A percentile compares a stretch with the other conserved stretches of the same genome.
phyloP scores from a whole-genome alignment of 2,888 invertebrate genomes.

The Steinernema scapterisci region DNA sequence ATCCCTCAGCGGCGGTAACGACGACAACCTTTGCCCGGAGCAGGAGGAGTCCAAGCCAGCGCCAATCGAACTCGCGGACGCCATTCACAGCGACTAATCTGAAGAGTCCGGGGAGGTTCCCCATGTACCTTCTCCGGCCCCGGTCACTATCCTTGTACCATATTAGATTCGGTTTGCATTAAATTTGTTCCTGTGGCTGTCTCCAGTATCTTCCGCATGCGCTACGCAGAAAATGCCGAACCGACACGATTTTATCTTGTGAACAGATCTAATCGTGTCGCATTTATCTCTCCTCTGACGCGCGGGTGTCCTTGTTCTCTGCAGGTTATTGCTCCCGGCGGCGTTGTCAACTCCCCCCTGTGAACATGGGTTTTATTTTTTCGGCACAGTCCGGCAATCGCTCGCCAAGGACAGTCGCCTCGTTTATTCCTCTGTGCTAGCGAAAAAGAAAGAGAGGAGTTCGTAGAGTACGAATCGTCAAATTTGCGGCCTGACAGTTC shows the following conservation, averaged over 20 bases:
- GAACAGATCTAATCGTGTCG: slow-evolving; percentile 27
- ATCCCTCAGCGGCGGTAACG: background rate
- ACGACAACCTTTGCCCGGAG: background rate
- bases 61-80: background rate
- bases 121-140: too few species aligned
- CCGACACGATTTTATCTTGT: slow-evolving; percentile 24
- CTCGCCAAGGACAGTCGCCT: slow-evolving; percentile 23
- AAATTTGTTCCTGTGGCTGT: too few species aligned
- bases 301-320: slow-evolving; percentile 26
- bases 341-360: slow-evolving; percentile 22
- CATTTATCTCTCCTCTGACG: slow-evolving; percentile 31
- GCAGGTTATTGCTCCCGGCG: slow-evolving; percentile 32
- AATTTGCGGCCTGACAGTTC: slow-evolving; percentile 16
- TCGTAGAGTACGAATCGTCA: slow-evolving; percentile 22
- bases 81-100: slow-evolving; percentile 1
- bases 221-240: background rate
- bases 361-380: slow-evolving; percentile 30
- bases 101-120: too few species aligned
- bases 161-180: too few species aligned
- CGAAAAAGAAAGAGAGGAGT: background rate
- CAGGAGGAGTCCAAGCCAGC: background rate
- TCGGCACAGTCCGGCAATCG: slow-evolving; percentile 1
- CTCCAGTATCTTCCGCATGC: too few species aligned
- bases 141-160: too few species aligned
- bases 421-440: slow-evolving; percentile 21